Base-by-base conservation (phyloP, 2,797 vertebrate species). In the Mallotus villosus region DNA sequence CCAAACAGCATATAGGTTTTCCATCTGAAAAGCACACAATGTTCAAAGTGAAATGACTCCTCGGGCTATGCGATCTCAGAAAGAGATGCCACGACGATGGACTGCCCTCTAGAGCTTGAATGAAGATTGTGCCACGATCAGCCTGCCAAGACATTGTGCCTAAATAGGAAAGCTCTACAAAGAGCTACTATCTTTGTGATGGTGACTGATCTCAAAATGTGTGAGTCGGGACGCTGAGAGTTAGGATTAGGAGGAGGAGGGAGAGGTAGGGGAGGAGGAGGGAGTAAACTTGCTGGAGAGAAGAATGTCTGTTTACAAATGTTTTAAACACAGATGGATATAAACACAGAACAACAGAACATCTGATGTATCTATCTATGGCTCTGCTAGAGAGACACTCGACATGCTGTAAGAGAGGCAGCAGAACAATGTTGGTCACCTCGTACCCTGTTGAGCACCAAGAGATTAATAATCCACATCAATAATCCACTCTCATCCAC, bases 251-350 rank as follows among this genome's bases (percentile, higher is more conserved):
- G 41, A 14, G 41, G 41, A 46, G 41, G 41, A 46, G 41, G 7
- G 32, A 8, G 7, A 8, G 32, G 32, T 3, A 46, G 41, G 41
- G 27, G 27, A 29, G 27, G 27, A 27, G 27, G 41, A 41, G 41
- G 41, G 2, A 46, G 41, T 46, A 16, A 25, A 22, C 46, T 51
- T 51, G 41, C 11, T 2, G 46, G 12, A 66, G 41, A 66, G 49
- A 34, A 32, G 29, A 46, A 46, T 46, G 6, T 66, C 64, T 66
- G 64, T 66, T 66, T 66, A 66, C 64, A 51, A 27, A 51, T 2
- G 37, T 66, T 66, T 66, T 41, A 66, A 25, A 66, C 64, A 51
- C 21, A 49, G 64, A 49, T 66, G 37, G 17, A 27, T 63, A 41
- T 66, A 66, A 66, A 66, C 64, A 66, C 41, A 19, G 63, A 21